Percentiles rank a stretch among this genome's conserved stretches.
Conservation (phyloP, 2,113 vertebrate species). For the Tamias sibiricus region DNA sequence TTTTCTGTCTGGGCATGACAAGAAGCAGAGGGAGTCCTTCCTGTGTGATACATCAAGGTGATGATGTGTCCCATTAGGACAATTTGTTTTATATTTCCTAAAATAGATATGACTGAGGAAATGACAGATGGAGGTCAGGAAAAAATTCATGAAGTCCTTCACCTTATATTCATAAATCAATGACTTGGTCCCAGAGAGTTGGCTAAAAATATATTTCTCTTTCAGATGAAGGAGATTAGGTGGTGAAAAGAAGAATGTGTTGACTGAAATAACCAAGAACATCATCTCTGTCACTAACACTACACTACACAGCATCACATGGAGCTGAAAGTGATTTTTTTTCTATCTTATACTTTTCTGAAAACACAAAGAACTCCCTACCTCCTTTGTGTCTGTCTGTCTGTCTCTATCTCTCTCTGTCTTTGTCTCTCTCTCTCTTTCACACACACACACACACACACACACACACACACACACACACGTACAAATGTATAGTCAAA, state of each 20-base stretch:
- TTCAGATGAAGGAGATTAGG: constrained; percentile 88
- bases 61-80: constrained; percentile 85
- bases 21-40: constrained; percentile 57
- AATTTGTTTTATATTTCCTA: constrained; percentile 87
- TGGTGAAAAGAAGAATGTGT: constrained; percentile 81
- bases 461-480: neutral
- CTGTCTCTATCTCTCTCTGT: neutral
- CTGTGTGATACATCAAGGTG: constrained; percentile 82
- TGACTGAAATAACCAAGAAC: constrained; percentile 76
- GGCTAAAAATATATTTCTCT: constrained; percentile 89
- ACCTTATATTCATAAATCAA: constrained; percentile 90
- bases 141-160: constrained; percentile 88
- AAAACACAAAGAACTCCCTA: neutral
- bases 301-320: neutral
- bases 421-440: neutral
- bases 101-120: constrained; percentile 87
- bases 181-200: constrained; percentile 84
- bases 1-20: constrained; percentile 66
- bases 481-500: neutral
- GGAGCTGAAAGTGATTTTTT: neutral
- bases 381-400: neutral
- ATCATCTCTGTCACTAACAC: constrained; percentile 78
- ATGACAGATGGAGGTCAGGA: constrained; percentile 87
- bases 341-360: neutral
- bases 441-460: neutral